Evolutionary conservation across 2,797 vertebrate species (phyloP).

Genomic region (Sebastes diaconus): DNA sequence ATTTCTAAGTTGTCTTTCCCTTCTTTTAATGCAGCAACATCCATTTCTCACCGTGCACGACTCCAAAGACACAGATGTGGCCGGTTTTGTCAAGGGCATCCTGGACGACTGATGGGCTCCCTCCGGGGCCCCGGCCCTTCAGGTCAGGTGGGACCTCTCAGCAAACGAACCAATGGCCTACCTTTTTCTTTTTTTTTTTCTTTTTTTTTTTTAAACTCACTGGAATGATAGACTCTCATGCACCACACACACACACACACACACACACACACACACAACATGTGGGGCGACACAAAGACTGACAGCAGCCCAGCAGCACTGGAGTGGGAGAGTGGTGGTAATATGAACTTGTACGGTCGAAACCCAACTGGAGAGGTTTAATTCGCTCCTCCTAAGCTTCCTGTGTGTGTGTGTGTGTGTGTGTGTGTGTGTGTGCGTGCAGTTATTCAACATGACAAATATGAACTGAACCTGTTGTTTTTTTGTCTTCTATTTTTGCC

Average conservation of each 20-base stretch:
- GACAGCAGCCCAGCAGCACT: constrained; percentile 62
- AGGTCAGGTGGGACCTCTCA: constrained; percentile 61
- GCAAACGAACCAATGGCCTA: constrained; percentile 67
- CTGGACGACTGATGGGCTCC: constrained; percentile 87
- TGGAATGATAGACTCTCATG: constrained; percentile 75
- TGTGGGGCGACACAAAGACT: constrained; percentile 66
- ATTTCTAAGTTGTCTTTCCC: neutral
- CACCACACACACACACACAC: constrained; percentile 65
- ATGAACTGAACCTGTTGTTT: constrained; percentile 60
- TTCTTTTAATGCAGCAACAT: constrained; percentile 84
- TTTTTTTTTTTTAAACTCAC: constrained; percentile 65
- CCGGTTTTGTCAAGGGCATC: constrained; percentile 95
- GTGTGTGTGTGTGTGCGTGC: constrained; percentile 36
- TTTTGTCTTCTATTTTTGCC: constrained; percentile 6
- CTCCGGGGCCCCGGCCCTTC: constrained; percentile 45
- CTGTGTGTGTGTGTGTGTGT: constrained; percentile 40
- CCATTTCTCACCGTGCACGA: constrained; percentile 93
- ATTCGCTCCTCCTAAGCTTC: constrained; percentile 63
- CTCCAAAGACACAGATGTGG: constrained; percentile 96
- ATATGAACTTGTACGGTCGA: constrained; percentile 61
- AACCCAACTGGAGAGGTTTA: constrained; percentile 62
- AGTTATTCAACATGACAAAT: constrained; percentile 59
- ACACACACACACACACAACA: constrained; percentile 35
- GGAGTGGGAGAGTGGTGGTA: constrained; percentile 58
- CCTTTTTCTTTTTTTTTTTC: constrained; percentile 23